Base-by-base conservation (phyloP, 2,888 invertebrate species). In the Parnassius orleans region DNA sequence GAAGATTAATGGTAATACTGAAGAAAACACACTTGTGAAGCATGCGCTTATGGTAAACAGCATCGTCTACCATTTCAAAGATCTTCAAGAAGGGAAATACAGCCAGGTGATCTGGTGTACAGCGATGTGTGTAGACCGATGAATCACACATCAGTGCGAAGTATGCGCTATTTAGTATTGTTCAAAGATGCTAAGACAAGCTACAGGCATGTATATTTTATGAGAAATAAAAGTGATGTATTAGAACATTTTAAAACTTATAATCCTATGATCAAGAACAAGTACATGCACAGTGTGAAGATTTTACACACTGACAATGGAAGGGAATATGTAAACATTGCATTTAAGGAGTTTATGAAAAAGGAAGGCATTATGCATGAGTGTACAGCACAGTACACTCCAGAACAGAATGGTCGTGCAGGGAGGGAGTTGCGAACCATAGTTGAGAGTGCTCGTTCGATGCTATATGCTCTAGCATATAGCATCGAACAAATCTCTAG, bases 241-340 rank as follows among this genome's bases (percentile, higher is more conserved):
- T 14, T 72, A 12, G 65, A 71, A 10, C 9, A 14, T 14, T 72
- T 73, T 33, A 72, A 68, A 50, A 71, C 63, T 43, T 72, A 68
- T 43, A 72, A 71, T 66, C 53, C 59, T 14, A 65, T 66, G 0
- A 61, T 72, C 7, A 68, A 71, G 54, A 74, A 70, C 52, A 68
- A 69, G 24, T 73, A 19, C 14, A 58, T 54, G 53, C 69, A 68
- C 15, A 68, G 51, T 67, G 53, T 74, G 0, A 62, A 50, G 19
- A 68, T 69, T 53, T 66, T 75, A 15, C 69, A 71, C 53, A 71
- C 72, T 9, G 72, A 74, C 48, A 73, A 72, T 69, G 73, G 73
- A 46, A 52, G 48, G 42, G 72, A 75, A 47, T 68, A 66, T 63
- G 52, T 60, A 3, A 72, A 69, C 53, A 68, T 65, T 15, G 56